Percentiles rank a stretch among this genome's conserved stretches.
Evolutionary conservation across 2,113 vertebrate species (phyloP).

Genomic region (Colinus virginianus): DNA sequence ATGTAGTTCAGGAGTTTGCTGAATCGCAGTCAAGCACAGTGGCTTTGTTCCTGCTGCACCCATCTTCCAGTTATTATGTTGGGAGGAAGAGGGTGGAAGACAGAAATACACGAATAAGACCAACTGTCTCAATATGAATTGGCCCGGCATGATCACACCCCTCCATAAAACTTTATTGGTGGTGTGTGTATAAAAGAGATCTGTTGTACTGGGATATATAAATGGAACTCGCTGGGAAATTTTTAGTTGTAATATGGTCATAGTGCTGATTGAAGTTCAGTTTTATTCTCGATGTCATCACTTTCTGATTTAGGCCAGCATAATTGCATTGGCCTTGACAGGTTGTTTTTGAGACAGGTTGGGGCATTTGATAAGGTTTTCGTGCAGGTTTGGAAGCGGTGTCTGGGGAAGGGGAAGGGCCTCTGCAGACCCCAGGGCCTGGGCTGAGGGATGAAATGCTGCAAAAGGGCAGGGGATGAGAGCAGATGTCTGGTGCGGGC

Average conservation of each 20-base stretch:
- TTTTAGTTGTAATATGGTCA: rapidly evolving
- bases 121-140: not conserved
- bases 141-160: not conserved
- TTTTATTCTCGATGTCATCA: not conserved
- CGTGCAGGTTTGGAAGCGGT: not conserved
- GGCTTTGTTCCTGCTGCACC: not conserved
- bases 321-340: not conserved
- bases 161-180: not conserved
- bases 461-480: not conserved
- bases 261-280: not conserved
- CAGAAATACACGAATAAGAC: not conserved
- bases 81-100: not conserved
- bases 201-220: not conserved
- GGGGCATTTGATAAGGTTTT: not conserved
- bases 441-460: not conserved
- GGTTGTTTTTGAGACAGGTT: not conserved
- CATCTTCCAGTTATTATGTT: rapidly evolving
- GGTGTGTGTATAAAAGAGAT: not conserved
- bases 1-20: not conserved
- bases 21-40: not conserved
- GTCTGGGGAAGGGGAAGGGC: not conserved
- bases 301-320: not conserved
- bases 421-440: not conserved
- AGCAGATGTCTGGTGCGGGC: not conserved
- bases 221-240: not conserved